Evolutionary conservation across 2,113 vertebrate genomes (phyloP), one percentile per base, ranked within the genome.

Genomic region (Willisornis vidua): DNA sequence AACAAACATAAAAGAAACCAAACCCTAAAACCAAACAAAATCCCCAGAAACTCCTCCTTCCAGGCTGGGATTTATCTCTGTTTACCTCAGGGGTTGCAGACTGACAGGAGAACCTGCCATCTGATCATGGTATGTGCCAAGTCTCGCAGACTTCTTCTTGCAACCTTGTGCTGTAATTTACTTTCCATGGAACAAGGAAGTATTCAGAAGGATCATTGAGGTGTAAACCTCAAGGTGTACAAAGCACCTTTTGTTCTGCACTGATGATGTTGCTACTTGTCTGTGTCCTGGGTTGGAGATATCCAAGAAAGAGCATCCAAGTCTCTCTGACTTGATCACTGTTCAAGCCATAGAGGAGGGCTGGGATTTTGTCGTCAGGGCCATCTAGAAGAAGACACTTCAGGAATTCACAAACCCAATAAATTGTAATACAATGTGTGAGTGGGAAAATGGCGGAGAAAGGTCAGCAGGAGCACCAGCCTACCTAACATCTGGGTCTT

Each of bases 1-100:
- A 43, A 43, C 41, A 43, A 43, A 43, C 41, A 43, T 43, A 43
- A 43, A 43, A 43, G 41, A 43, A 43, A 43, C 41, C 41, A 43
- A 43, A 43, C 14, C 41, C 41, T 13, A 14, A 43, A 43, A 43
- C 14, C 41, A 43, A 43, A 43, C 41, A 46, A n/a, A 29, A 52
- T 49, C 29, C 48, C 39, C 19, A 43, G 54, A 73, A 96, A 74
- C 65, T 91, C 39, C 87, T 95, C 70, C 74, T 96, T 75, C 67
- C 61, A 67, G 78, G 45, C 52, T 96, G 66, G 51, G 48, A 67
- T 57, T 78, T 39, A 76, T 96, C 43, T 96, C 86, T 90, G 12
- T 93, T 96, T 84, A 92, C 91, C 86, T 78, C 45, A 19, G 45
- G 33, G 55, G 52, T n/a, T 96, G 31, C 41, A 94, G 57, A 92